These are phyloP conservation scores for Dipus sagitta DNA, from an alignment of 2,797 vertebrate species.

Conservation along the genomic window DNA sequence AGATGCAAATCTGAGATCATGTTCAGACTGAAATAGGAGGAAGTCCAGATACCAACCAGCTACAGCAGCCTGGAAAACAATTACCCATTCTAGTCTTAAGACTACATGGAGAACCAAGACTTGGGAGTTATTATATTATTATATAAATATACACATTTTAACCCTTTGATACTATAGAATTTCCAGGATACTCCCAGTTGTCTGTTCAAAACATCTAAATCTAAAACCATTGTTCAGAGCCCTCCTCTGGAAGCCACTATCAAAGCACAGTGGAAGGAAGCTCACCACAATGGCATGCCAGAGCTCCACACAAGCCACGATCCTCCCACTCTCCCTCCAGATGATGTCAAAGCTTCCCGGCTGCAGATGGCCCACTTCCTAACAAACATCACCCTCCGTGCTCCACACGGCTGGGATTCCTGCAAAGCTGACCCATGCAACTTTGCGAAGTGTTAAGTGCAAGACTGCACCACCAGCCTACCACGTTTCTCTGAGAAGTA, in stretches of 20 bases:
- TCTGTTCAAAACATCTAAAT: background rate
- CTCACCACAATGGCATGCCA: slow-evolving; percentile 24
- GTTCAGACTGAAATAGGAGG: background rate
- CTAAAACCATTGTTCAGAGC: background rate
- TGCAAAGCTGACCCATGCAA: background rate
- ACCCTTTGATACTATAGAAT: background rate
- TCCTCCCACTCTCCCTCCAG: slow-evolving; percentile 24
- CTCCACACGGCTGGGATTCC: background rate
- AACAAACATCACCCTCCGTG: background rate
- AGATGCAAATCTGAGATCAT: background rate
- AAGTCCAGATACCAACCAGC: background rate
- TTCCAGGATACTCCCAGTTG: background rate
- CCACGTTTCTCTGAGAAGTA: background rate
- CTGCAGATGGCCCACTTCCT: slow-evolving; percentile 29
- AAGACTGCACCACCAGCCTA: background rate
- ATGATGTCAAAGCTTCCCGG: slow-evolving; percentile 45
- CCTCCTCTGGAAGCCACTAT: background rate
- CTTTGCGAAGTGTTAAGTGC: background rate
- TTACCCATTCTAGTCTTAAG: background rate
- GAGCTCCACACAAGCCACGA: background rate
- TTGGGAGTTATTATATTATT: background rate
- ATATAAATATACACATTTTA: background rate
- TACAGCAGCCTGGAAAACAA: background rate
- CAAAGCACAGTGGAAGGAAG: slow-evolving; percentile 72
- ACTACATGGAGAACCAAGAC: background rate